A percentile compares a stretch with the other conserved stretches of the same genome.
Conservation (phyloP, 2,888 invertebrate species). For the Nephrocerus scutellatus region DNA sequence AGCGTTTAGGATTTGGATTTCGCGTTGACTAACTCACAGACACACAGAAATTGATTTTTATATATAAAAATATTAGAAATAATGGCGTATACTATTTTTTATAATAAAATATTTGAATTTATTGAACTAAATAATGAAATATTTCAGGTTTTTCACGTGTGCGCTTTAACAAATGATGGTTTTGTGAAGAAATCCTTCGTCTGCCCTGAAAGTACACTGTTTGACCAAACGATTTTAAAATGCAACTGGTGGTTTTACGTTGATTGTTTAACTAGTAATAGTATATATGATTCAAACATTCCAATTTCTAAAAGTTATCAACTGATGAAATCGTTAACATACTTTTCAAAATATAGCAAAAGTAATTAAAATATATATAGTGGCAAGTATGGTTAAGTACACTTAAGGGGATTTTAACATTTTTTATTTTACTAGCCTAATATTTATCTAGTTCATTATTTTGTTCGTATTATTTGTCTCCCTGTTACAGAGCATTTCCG, state of each 20-base stretch:
- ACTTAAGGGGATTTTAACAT: too few relatives aligned
- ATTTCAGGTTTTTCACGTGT: slow-evolving; percentile 79
- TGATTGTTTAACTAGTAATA: slow-evolving; percentile 74
- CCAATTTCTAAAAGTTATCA: slow-evolving; percentile 88
- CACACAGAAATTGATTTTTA: too few relatives aligned
- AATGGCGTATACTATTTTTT: neutral
- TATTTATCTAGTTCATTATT: too few relatives aligned
- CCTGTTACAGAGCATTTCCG: too few relatives aligned
- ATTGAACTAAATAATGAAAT: neutral
- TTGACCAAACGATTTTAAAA: slow-evolving; percentile 84
- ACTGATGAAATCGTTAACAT: slow-evolving; percentile 81
- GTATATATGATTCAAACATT: slow-evolving; percentile 80
- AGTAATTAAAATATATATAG: too few relatives aligned
- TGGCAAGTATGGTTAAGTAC: too few relatives aligned
- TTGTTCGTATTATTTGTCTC: too few relatives aligned
- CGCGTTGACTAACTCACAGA: too few relatives aligned
- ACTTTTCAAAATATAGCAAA: slow-evolving; percentile 78
- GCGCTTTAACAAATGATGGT: slow-evolving; percentile 81
- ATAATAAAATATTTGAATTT: neutral
- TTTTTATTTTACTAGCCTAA: too few relatives aligned
- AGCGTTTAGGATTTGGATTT: neutral
- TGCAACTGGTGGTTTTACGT: slow-evolving; percentile 96
- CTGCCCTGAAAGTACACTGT: slow-evolving; percentile 84
- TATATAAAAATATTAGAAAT: neutral
- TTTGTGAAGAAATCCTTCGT: slow-evolving; percentile 86